Base-by-base conservation (phyloP, 2,888 invertebrate species). In the Rutpela maculata region DNA sequence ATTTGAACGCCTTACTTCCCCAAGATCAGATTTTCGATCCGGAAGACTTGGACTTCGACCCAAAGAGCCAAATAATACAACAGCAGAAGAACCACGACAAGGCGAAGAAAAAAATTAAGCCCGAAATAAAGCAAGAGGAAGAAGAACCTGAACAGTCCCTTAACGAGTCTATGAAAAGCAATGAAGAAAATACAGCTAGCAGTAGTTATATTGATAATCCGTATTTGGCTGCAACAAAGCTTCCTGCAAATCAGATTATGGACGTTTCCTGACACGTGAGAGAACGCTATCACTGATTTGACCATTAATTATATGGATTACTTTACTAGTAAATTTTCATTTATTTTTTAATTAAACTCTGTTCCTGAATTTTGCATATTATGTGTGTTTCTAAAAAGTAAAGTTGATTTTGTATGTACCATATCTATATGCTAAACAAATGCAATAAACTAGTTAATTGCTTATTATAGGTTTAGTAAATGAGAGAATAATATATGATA, bases 11-110 rank as follows among this genome's bases (percentile, higher is more conserved):
- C 4, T 91, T 98, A 31, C 90, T 98, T 85, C 98, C 98, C 0
- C 96, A 96, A 83, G 98, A 99, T 91, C 98, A 98, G 91, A 96
- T 98, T 55, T 97, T 98, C 89, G 98, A 98, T 87, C 95, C 96
- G 86, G 97, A 97, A 87, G 96, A 96, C 86, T 89, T 95, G 78
- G 95, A 95, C 86, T 94, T 94, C 85, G 94, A 94, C 88, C 94
- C 94, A 83, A 92, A 93, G 89, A 86, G 86, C 82, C 90, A 87
- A 83, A 88, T 83, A 87, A 90, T 84, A 79, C 87, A 88, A 57
- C 87, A 88, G 79, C 83, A 86, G 38, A 87, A 88, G 77, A 85
- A 86, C 50, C 86, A 85, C 19, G 86, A 87, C 75, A 82, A 84
- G 59, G 83, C 84, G 9, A 84, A 85, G 68, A 87, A 90, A 76